phyloP scores from a whole-genome alignment of 2,797 vertebrate genomes.

The Mus spretus region DNA sequence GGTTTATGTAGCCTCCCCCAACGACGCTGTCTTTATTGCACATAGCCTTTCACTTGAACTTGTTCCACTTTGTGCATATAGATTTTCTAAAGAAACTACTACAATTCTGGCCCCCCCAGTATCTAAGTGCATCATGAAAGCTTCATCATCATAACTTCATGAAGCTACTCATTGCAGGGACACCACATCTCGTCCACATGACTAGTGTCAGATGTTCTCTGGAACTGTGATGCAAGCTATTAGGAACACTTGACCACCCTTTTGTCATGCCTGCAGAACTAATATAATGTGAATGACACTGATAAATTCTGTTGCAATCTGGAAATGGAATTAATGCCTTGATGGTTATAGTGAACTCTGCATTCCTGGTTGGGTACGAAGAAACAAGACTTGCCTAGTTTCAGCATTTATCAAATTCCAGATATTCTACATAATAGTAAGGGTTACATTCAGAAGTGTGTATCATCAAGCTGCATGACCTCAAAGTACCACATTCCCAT shows the following conservation, averaged over 20 bases:
- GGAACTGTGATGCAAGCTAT: no score
- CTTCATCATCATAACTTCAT: neutral
- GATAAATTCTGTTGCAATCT: neutral
- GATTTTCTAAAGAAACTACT: neutral
- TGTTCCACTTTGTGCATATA: neutral
- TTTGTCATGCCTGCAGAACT: neutral
- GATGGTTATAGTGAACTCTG: neutral
- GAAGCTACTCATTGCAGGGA: neutral
- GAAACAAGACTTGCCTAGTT: neutral
- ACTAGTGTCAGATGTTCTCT: neutral
- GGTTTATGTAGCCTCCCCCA: fast-evolving
- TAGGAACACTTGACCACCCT: no score
- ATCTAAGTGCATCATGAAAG: neutral
- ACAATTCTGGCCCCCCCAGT: neutral
- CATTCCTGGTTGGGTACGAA: neutral
- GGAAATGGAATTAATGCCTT: neutral
- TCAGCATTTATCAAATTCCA: neutral
- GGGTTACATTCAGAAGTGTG: neutral
- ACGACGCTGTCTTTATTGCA: no score
- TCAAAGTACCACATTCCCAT: neutral
- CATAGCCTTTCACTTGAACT: neutral
- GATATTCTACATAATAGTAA: neutral
- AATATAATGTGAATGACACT: no score
- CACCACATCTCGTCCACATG: neutral
- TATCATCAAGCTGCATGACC: no score